A percentile compares a stretch with the other conserved stretches of the same genome.
These are phyloP conservation scores for Masticophis lateralis DNA, from an alignment of 2,797 vertebrate species.

Conservation along the genomic window DNA sequence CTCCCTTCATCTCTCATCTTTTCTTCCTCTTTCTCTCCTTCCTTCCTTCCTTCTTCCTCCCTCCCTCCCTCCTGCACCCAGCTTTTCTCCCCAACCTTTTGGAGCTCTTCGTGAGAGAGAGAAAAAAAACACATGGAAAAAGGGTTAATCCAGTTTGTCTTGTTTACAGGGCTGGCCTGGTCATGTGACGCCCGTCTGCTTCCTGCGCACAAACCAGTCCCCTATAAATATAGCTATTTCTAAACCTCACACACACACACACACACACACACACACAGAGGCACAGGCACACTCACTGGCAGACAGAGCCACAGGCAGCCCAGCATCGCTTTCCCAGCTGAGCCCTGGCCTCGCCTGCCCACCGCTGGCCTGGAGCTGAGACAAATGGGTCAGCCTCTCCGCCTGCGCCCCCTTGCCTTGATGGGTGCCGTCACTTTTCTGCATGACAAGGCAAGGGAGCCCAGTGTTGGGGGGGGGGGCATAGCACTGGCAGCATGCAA, in stretches of 20 bases:
- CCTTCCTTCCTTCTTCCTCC: neutral
- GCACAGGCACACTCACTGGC: neutral
- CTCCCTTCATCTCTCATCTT: too few species aligned
- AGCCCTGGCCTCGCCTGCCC: neutral
- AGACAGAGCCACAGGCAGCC: neutral
- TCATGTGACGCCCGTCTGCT: slow-evolving; percentile 32
- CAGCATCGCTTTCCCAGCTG: neutral
- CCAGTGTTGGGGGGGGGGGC: neutral
- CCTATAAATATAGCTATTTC: slow-evolving; percentile 37
- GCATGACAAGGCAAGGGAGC: neutral
- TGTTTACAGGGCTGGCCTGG: slow-evolving; percentile 31
- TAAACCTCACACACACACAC: neutral
- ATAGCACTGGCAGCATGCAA: neutral
- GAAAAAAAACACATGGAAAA: neutral
- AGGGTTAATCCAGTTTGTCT: slow-evolving; percentile 10
- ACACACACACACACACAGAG: neutral
- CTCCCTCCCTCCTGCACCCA: neutral
- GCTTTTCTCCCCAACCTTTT: neutral
- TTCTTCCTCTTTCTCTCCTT: too few species aligned
- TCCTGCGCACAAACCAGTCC: slow-evolving; percentile 27
- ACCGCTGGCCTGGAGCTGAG: neutral
- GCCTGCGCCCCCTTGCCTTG: neutral
- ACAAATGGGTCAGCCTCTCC: neutral
- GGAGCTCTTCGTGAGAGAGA: neutral
- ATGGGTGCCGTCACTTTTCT: neutral